Conservation (phyloP, 2,113 vertebrate species). For the Cyrtonyx montezumae region DNA sequence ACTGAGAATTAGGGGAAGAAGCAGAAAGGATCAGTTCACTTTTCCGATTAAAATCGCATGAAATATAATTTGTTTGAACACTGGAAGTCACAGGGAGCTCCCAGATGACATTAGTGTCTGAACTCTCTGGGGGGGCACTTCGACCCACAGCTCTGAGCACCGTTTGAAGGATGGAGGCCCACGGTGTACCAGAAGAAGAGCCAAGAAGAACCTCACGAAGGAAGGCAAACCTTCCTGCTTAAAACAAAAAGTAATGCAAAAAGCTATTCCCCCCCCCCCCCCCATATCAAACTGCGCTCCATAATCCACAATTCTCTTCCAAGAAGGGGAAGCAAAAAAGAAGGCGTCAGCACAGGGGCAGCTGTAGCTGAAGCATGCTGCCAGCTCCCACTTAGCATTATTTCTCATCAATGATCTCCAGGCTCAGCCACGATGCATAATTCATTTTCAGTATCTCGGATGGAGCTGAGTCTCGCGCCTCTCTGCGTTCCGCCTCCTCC, state of each 20-base stretch:
- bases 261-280: background rate
- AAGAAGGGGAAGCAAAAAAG: background rate
- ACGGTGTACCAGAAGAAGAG: rapidly evolving
- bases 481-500: rapidly evolving
- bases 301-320: background rate
- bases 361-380: background rate
- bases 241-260: background rate
- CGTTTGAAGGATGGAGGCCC: background rate
- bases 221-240: background rate
- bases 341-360: background rate
- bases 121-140: background rate
- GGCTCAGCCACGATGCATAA: slow-evolving; percentile 69
- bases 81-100: background rate
- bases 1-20: background rate
- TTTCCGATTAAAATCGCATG: rapidly evolving
- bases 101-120: background rate
- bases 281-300: background rate
- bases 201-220: background rate
- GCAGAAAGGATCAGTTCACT: rapidly evolving
- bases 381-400: slow-evolving; percentile 63
- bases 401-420: slow-evolving; percentile 67
- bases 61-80: background rate
- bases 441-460: slow-evolving; percentile 45
- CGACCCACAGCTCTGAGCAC: background rate
- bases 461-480: slow-evolving; percentile 22